phyloP scores from a whole-genome alignment of 1,140 invertebrate genomes.

The Drusus annulatus region DNA sequence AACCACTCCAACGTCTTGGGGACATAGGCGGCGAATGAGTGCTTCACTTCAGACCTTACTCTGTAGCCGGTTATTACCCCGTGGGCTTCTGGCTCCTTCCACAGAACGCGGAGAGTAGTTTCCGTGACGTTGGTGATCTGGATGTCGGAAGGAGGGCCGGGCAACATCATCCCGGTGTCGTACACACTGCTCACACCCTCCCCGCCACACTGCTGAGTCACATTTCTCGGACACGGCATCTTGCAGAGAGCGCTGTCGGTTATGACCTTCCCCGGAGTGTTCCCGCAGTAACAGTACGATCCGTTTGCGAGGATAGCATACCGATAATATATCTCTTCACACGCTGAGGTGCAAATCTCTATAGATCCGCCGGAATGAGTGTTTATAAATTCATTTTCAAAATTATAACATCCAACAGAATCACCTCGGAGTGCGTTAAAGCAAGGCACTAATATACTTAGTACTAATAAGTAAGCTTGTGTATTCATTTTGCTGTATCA shows the following conservation, averaged over 20 bases:
- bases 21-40: slow-evolving; percentile 67
- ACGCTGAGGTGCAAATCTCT: slow-evolving; percentile 66
- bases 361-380: slow-evolving; percentile 64
- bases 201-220: slow-evolving; percentile 71
- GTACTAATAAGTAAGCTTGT: background rate
- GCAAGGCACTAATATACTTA: slow-evolving; percentile 8
- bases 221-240: slow-evolving; percentile 56
- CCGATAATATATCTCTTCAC: slow-evolving; percentile 67
- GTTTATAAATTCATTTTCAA: slow-evolving; percentile 59
- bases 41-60: slow-evolving; percentile 66
- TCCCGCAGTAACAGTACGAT: slow-evolving; percentile 68
- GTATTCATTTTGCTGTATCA: slow-evolving; percentile 1
- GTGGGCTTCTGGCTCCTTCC: slow-evolving; percentile 68
- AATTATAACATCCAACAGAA: slow-evolving; percentile 45
- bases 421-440: slow-evolving; percentile 35
- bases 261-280: slow-evolving; percentile 62
- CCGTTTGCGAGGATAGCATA: slow-evolving; percentile 67
- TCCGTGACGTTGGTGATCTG: slow-evolving; percentile 68
- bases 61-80: slow-evolving; percentile 68
- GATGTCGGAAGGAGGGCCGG: slow-evolving; percentile 68
- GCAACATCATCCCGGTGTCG: slow-evolving; percentile 67
- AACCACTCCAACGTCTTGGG: slow-evolving; percentile 67
- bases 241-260: slow-evolving; percentile 32
- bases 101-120: slow-evolving; percentile 69
- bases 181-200: slow-evolving; percentile 70